A percentile compares a stretch with the other conserved stretches of the same genome.
Conservation (phyloP, 1,140 invertebrate species). For the Tetragonula clypearis region DNA sequence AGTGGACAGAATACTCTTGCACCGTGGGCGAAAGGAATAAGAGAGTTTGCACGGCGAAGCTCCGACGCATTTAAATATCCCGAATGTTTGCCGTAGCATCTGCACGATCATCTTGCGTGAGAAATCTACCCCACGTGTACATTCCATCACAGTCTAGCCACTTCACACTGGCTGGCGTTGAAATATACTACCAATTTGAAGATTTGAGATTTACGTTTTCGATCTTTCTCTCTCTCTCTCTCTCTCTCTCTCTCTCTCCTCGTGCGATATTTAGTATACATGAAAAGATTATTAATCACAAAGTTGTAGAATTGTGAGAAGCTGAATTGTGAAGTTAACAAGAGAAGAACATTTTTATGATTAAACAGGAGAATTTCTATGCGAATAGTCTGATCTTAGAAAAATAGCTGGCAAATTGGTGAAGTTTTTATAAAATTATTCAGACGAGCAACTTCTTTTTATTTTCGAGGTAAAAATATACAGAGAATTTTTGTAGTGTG, state of each 20-base stretch:
- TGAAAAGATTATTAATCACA: too few species aligned
- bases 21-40: slow-evolving; percentile 56
- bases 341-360: too few species aligned
- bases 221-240: not conserved
- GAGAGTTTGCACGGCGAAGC: slow-evolving; percentile 55
- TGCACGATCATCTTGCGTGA: slow-evolving; percentile 27
- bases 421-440: too few species aligned
- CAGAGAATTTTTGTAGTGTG: not conserved
- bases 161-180: not conserved
- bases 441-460: too few species aligned
- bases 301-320: too few species aligned
- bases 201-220: not conserved
- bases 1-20: slow-evolving; percentile 58
- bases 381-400: not conserved
- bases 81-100: slow-evolving; percentile 48
- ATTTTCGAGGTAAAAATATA: too few species aligned
- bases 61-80: slow-evolving; percentile 58
- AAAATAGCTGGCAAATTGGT: too few species aligned
- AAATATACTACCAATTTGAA: not conserved
- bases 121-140: slow-evolving; percentile 8
- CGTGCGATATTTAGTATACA: too few species aligned
- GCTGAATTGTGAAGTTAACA: too few species aligned
- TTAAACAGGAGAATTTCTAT: too few species aligned
- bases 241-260: too few species aligned
- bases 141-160: not conserved